A percentile compares a stretch with the other conserved stretches of the same genome.
These are phyloP conservation scores for Myotis pilosus DNA, from an alignment of 2,797 vertebrate genomes.

Conservation along the genomic window DNA sequence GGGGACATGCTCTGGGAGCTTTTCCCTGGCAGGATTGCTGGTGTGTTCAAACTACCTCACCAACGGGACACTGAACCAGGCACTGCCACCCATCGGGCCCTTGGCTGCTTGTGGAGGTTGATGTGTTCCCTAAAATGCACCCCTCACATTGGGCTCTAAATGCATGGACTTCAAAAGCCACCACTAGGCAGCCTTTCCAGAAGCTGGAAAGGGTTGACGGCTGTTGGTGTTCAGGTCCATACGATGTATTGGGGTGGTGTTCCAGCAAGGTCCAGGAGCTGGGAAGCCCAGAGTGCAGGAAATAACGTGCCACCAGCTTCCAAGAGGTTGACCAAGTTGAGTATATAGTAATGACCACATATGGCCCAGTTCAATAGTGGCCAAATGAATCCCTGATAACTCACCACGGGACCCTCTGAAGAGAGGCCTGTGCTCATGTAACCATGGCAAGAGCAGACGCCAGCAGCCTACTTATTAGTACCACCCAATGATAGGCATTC, in stretches of 20 bases:
- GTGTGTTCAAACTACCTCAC: conserved; percentile 84
- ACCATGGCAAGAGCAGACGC: conserved; percentile 68
- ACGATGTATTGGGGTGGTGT: neutral
- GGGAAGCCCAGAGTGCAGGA: neutral
- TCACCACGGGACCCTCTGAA: conserved; percentile 69
- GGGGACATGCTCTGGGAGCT: neutral
- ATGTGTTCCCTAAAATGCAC: neutral
- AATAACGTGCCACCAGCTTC: neutral
- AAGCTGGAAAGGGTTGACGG: neutral
- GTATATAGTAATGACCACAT: neutral
- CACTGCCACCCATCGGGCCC: conserved; percentile 1
- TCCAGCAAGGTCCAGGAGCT: neutral
- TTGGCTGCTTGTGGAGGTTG: neutral
- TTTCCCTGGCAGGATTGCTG: neutral
- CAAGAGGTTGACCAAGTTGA: conserved; percentile 1
- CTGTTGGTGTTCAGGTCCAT: neutral
- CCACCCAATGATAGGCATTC: conserved; percentile 81
- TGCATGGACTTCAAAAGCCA: conserved; percentile 10
- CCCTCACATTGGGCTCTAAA: neutral
- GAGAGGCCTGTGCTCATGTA: conserved; percentile 44
- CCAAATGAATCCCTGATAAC: conserved; percentile 69
- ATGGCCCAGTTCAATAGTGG: conserved; percentile 29
- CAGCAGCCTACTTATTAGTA: conserved; percentile 80
- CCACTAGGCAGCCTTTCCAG: neutral
- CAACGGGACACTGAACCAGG: conserved; percentile 71